These are phyloP conservation scores for Silurus aristotelis DNA, from an alignment of 2,797 vertebrate species.

Conservation along the genomic window DNA sequence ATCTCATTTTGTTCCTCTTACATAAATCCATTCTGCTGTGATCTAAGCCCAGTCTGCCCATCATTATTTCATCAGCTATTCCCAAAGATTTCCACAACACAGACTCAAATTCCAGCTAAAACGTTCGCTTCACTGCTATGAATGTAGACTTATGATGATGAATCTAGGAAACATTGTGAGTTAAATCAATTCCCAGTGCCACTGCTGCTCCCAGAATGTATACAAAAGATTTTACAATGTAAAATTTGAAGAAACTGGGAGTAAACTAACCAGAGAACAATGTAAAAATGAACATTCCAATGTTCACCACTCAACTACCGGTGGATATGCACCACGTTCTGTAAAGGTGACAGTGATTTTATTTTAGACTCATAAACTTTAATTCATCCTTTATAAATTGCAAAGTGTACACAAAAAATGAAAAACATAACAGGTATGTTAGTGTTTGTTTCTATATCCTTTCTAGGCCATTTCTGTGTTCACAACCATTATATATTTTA, in stretches of 20 bases:
- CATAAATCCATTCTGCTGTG: constrained; percentile 17
- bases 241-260: not conserved
- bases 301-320: not conserved
- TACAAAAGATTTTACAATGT: not conserved
- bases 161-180: constrained; percentile 4
- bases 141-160: not conserved
- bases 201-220: not conserved
- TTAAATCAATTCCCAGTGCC: not conserved
- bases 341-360: not conserved
- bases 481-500: not conserved
- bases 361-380: not conserved
- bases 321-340: not conserved
- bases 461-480: not conserved
- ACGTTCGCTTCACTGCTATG: not conserved
- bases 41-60: constrained; percentile 7
- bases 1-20: constrained; percentile 17
- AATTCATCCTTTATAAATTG: not conserved
- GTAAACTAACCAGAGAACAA: not conserved
- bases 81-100: not conserved
- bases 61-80: constrained; percentile 19
- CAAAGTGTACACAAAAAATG: not conserved
- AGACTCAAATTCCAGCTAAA: constrained; percentile 7
- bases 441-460: not conserved
- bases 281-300: not conserved
- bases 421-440: not conserved